Conservation (phyloP, 2,888 invertebrate species). For the Drosophila longiperda region DNA sequence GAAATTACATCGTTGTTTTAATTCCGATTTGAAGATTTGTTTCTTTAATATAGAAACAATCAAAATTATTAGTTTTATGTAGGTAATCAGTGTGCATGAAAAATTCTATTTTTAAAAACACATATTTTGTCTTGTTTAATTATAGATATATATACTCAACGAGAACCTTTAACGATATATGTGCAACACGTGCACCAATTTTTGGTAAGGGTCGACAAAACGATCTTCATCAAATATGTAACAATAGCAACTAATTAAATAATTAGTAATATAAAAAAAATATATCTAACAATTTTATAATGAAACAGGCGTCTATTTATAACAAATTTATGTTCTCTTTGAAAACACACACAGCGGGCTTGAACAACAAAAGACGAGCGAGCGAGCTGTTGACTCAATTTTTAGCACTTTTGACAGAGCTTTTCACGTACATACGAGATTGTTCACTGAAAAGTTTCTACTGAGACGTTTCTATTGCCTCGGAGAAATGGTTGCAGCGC, state of each 20-base stretch:
- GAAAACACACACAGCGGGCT: constrained; percentile 20
- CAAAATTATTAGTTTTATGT: constrained; percentile 35
- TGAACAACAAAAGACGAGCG: constrained; percentile 26
- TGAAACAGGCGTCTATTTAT: constrained; percentile 38
- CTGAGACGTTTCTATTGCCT: constrained; percentile 37
- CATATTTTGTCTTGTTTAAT: constrained; percentile 47
- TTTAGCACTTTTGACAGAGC: constrained; percentile 42
- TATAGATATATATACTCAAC: constrained; percentile 34
- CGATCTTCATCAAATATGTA: constrained; percentile 1
- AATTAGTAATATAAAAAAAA: background rate
- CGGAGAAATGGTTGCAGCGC: constrained; percentile 17
- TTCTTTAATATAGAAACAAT: constrained; percentile 18
- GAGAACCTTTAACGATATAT: constrained; percentile 29
- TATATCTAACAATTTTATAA: constrained; percentile 1
- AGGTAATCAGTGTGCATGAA: constrained; percentile 22
- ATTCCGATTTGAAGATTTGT: constrained; percentile 7
- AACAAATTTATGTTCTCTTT: constrained; percentile 32
- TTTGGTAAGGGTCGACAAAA: background rate
- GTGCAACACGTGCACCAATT: constrained; percentile 48
- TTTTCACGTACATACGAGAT: constrained; percentile 47
- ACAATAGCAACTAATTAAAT: background rate
- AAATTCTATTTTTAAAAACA: constrained; percentile 59
- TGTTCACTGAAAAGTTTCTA: constrained; percentile 49
- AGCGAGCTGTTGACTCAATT: constrained; percentile 30
- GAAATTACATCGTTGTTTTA: constrained; percentile 8